phyloP scores from a whole-genome alignment of 2,113 vertebrate genomes.

The Triplophysa rosa region DNA sequence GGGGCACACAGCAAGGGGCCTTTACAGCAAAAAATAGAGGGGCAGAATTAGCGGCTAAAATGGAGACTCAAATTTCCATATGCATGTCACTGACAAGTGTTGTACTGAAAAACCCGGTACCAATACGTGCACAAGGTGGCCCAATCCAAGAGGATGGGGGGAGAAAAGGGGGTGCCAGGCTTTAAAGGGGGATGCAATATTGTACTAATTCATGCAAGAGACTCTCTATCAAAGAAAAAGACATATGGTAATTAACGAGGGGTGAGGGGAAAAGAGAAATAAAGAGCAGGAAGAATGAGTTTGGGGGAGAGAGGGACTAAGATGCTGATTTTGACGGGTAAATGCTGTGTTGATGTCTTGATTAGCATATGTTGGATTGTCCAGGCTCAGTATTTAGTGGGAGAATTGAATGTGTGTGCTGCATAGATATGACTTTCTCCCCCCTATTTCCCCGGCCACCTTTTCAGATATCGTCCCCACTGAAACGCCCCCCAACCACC shows the following conservation, averaged over 20 bases:
- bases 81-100: slow-evolving; percentile 48
- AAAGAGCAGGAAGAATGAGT: slow-evolving; percentile 54
- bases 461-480: slow-evolving; percentile 62
- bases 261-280: slow-evolving; percentile 51
- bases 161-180: slow-evolving; percentile 18
- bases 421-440: slow-evolving; percentile 47
- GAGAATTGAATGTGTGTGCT: slow-evolving; percentile 66
- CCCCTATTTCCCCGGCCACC: slow-evolving; percentile 60
- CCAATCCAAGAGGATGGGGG: slow-evolving; percentile 42
- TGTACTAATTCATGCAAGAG: slow-evolving; percentile 72
- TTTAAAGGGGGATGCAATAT: slow-evolving; percentile 68
- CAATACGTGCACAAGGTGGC: slow-evolving; percentile 61
- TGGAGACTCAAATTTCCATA: slow-evolving; percentile 53
- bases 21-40: slow-evolving; percentile 51
- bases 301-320: slow-evolving; percentile 44
- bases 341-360: slow-evolving; percentile 63
- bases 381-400: slow-evolving; percentile 66
- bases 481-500: slow-evolving; percentile 48
- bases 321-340: slow-evolving; percentile 72
- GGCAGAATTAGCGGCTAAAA: slow-evolving; percentile 57
- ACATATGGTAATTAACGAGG: slow-evolving; percentile 71
- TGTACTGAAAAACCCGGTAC: slow-evolving; percentile 46
- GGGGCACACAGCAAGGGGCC: slow-evolving; percentile 57
- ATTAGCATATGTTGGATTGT: slow-evolving; percentile 76
- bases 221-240: slow-evolving; percentile 69